Base-by-base conservation (phyloP, 2,888 invertebrate species). In the Ligdia adustata region DNA sequence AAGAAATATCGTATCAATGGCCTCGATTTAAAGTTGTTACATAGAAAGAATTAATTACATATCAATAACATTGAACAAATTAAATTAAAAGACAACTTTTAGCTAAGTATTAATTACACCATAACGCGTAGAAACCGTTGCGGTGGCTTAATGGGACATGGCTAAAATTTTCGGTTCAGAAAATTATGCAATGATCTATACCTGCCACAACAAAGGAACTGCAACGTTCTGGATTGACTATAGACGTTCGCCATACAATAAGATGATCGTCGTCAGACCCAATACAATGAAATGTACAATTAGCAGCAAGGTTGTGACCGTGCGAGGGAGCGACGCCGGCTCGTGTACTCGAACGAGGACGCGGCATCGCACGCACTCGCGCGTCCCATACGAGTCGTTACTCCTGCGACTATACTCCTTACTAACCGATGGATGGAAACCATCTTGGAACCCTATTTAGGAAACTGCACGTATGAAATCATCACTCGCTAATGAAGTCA, bases 241-340 rank as follows among this genome's bases (percentile, higher is more conserved):
- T 15, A 34, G 12, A 13, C 26, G n/a, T 31, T 13, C 15, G 18
- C 16, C 46, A 40, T 9, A 44, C 16, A 42, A 31, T 18, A 34
- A 49, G 31, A 27, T 45, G 14, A 54, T 41, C 18, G 33, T 52
- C 28, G 22, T 67, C 70, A 66, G 86, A 86, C 87, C 88, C 87
- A 77, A 72, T 81, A 84, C 85, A 82, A 83, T 88, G 88, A 88
- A 89, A 89, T 82, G 88, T 86, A 86, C 86, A 85, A 86, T 83
- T 42, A 22, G 1, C 69, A 58, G 59, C 55, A 61, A 68, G 66
- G 61, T 70, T 66, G 67, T 64, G 51, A 57, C 61, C 52, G 67
- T 69, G 75, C 44, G 29, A 76, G 33, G 50, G 41, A 15, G 26
- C 38, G 43, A 27, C 38, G 40, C 35, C 15, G 31, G 50, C 46